These are phyloP conservation scores for Chrysoperla carnea DNA, from an alignment of 1,140 invertebrate species.

Conservation along the genomic window DNA sequence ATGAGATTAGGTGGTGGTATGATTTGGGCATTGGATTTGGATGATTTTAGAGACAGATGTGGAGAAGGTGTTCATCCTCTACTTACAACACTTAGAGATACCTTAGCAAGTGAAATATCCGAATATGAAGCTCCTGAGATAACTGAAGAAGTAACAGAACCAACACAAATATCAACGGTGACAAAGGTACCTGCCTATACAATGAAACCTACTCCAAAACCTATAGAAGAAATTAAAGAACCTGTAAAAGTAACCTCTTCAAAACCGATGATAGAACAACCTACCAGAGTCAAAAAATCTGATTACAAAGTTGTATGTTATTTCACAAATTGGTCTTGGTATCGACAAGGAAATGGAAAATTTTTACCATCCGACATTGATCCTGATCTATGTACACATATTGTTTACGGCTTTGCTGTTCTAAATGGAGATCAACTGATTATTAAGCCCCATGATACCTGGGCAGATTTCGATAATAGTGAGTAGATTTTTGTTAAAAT, in stretches of 20 bases:
- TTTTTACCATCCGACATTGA: slow-evolving; percentile 48
- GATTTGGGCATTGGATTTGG: slow-evolving; percentile 81
- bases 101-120: slow-evolving; percentile 28
- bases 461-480: slow-evolving; percentile 49
- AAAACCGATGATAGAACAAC: background rate
- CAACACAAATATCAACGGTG: background rate
- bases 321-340: slow-evolving; percentile 54
- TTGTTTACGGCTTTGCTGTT: slow-evolving; percentile 55
- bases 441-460: slow-evolving; percentile 46
- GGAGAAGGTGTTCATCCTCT: slow-evolving; percentile 58
- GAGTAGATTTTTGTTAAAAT: slow-evolving; percentile 14
- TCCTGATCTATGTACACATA: slow-evolving; percentile 48
- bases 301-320: slow-evolving; percentile 47
- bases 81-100: slow-evolving; percentile 46
- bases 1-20: slow-evolving; percentile 70
- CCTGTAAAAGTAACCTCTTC: background rate
- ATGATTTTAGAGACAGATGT: slow-evolving; percentile 62
- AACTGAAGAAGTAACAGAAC: slow-evolving; percentile 3
- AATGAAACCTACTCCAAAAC: slow-evolving; percentile 2
- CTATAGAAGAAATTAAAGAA: slow-evolving; percentile 7
- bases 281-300: slow-evolving; percentile 6
- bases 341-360: slow-evolving; percentile 38
- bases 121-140: slow-evolving; percentile 5
- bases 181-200: slow-evolving; percentile 1
- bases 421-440: slow-evolving; percentile 34